A percentile compares a stretch with the other conserved stretches of the same genome.
Conservation (phyloP, 1,140 invertebrate species). For the Heliothis virescens region DNA sequence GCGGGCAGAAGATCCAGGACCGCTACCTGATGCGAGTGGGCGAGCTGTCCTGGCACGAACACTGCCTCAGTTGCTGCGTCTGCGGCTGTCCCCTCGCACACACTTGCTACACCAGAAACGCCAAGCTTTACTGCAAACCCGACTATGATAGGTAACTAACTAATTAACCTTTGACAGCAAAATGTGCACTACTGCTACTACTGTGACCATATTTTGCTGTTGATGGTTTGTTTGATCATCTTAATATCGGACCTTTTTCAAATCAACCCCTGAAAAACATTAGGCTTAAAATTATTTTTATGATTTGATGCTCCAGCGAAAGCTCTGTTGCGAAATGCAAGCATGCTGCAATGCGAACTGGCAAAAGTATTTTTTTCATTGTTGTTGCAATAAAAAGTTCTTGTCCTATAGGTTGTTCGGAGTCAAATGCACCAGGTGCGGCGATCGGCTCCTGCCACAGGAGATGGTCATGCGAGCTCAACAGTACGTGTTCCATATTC, state of each 20-base stretch:
- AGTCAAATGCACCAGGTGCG: conserved; percentile 96
- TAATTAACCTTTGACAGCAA: conserved; percentile 50
- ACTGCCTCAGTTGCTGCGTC: conserved; percentile 95
- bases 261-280: neutral
- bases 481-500: conserved; percentile 94
- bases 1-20: conserved; percentile 96
- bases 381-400: conserved; percentile 47
- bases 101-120: conserved; percentile 96
- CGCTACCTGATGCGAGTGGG: conserved; percentile 97
- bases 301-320: conserved; percentile 42
- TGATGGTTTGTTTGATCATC: neutral
- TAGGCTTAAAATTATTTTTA: too few species aligned
- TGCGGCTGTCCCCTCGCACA: conserved; percentile 94
- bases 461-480: conserved; percentile 97
- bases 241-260: neutral
- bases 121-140: conserved; percentile 97
- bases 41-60: conserved; percentile 97
- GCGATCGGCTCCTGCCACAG: conserved; percentile 94
- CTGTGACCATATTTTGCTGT: neutral
- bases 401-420: conserved; percentile 92
- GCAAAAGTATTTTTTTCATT: conserved; percentile 14
- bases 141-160: conserved; percentile 95
- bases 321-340: conserved; percentile 53
- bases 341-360: conserved; percentile 51
- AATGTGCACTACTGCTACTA: neutral